Percentiles rank a stretch among this genome's conserved stretches.
phyloP scores from a whole-genome alignment of 2,888 invertebrate genomes.

The Lydus trimaculatus region DNA sequence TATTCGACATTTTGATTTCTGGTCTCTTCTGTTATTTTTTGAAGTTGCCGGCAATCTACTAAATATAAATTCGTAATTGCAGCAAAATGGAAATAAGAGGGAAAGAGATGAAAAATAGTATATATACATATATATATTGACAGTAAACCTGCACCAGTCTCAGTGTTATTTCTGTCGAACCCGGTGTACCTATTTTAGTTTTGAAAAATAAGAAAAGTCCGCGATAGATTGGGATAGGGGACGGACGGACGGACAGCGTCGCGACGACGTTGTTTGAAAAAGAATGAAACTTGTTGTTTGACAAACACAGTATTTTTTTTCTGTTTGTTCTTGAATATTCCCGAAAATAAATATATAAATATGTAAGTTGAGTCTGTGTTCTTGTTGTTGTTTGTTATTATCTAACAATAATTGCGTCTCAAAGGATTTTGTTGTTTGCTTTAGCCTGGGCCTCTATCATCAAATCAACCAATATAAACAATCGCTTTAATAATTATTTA shows the following conservation, averaged over 20 bases:
- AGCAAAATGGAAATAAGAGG: not conserved
- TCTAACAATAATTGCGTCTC: conserved; percentile 3
- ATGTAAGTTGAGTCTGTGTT: not conserved
- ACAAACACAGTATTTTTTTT: conserved; percentile 1
- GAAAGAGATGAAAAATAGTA: not conserved
- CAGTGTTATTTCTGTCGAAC: conserved; percentile 51
- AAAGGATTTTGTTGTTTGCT: not conserved
- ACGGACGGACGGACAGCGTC: conserved; percentile 21
- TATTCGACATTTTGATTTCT: conserved; percentile 1
- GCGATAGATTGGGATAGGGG: conserved; percentile 33
- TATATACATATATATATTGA: conserved; percentile 35
- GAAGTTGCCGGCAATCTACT: conserved; percentile 32
- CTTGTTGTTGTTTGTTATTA: not conserved
- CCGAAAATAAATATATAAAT: not conserved
- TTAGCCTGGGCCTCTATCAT: not conserved
- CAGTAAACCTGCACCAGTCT: conserved; percentile 46
- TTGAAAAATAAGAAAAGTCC: conserved; percentile 50
- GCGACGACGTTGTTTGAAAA: conserved; percentile 23
- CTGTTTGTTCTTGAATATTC: not conserved
- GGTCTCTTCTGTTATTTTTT: conserved; percentile 2
- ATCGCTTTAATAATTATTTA: not conserved
- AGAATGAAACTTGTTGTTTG: not conserved
- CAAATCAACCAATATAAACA: not conserved
- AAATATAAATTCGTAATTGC: conserved; percentile 30
- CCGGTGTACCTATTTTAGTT: conserved; percentile 51